Conservation (phyloP, 2,113 vertebrate species). For the Promerops cafer region DNA sequence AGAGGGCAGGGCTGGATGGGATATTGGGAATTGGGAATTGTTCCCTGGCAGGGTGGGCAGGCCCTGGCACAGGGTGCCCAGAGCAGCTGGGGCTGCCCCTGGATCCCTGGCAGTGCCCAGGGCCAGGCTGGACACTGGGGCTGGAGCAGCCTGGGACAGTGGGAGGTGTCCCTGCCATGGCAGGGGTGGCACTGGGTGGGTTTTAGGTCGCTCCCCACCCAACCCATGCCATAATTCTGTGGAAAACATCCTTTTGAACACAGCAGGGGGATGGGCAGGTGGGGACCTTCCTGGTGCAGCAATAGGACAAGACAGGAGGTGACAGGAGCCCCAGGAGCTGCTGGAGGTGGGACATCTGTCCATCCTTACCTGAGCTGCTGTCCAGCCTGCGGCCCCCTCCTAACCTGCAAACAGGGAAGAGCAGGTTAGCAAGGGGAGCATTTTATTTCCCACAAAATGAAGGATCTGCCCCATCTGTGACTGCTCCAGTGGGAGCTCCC, state of each 20-base stretch:
- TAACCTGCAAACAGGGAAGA: slow-evolving; percentile 58
- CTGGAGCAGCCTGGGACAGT: neutral
- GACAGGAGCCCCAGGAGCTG: neutral
- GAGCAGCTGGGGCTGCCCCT: neutral
- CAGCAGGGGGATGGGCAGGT: rapidly evolving
- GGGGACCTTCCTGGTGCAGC: neutral
- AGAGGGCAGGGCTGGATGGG: neutral
- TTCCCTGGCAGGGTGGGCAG: neutral
- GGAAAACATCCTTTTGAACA: rapidly evolving
- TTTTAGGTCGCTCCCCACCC: neutral
- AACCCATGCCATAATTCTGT: neutral
- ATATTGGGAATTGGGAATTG: neutral
- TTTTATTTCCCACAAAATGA: rapidly evolving
- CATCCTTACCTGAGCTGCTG: slow-evolving; percentile 54
- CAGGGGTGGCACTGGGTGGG: rapidly evolving
- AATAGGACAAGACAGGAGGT: neutral
- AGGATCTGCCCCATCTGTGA: rapidly evolving
- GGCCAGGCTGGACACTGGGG: neutral
- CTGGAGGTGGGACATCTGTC: rapidly evolving
- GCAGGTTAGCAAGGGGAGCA: rapidly evolving
- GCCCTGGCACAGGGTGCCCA: neutral
- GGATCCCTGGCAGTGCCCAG: neutral
- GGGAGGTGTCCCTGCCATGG: neutral
- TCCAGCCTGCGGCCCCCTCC: neutral
- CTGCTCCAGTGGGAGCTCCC: rapidly evolving